These are phyloP conservation scores for Phymorhynchus buccinoides DNA, from an alignment of 1,140 invertebrate species.

Conservation along the genomic window DNA sequence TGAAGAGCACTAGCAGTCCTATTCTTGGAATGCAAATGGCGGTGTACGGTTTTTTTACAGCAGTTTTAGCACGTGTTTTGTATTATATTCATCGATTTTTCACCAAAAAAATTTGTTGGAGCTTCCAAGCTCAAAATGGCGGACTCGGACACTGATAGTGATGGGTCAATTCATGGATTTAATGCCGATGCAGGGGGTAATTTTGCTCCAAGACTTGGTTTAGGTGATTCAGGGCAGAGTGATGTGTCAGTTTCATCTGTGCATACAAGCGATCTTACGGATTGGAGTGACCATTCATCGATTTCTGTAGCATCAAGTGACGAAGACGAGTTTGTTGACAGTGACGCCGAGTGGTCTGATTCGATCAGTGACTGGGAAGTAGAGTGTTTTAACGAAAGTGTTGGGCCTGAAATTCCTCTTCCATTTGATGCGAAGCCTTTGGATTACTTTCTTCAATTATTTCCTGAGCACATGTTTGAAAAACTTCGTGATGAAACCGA, in stretches of 20 bases:
- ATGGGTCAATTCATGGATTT: background rate
- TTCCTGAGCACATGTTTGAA: background rate
- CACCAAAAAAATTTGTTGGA: background rate
- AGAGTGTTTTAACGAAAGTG: background rate
- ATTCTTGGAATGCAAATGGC: background rate
- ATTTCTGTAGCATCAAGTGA: background rate
- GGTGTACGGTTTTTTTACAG: background rate
- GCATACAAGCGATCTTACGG: background rate
- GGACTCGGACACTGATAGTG: background rate
- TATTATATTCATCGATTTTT: background rate
- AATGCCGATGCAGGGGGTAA: background rate
- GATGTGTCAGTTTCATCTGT: background rate
- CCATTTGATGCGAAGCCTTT: background rate
- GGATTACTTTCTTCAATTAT: background rate
- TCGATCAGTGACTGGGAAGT: background rate
- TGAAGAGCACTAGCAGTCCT: background rate
- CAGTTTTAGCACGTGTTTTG: background rate
- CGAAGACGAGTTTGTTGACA: background rate
- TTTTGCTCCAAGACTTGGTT: background rate
- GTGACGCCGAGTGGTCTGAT: background rate
- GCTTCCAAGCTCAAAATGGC: background rate
- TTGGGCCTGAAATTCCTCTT: conserved; percentile 1
- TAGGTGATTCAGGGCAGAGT: background rate
- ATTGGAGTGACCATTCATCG: background rate
- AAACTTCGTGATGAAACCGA: background rate